Evolutionary conservation across 2,888 invertebrate genomes (phyloP), one percentile per base, ranked within the genome.

Genomic region (Heteromyza rotundicornis): DNA sequence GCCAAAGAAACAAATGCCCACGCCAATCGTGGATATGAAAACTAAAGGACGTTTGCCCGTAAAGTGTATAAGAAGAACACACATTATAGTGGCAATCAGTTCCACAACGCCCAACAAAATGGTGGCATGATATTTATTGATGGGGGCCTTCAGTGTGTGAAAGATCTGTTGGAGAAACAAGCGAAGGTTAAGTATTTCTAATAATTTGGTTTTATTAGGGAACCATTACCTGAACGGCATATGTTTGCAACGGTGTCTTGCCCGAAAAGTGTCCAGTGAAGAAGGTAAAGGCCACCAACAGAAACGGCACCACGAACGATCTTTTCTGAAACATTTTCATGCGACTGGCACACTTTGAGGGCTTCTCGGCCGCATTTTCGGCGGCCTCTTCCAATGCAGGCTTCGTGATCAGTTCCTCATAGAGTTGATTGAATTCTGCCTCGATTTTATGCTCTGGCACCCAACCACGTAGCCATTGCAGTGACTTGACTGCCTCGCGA

Each of bases 381-480:
- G 67, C 62, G 1, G 75, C 72, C 49, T 74, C 71, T 23, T 76
- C 74, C 40, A 80, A 63, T 8, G 76, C 74, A 17, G 78, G 80
- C 24, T 81, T 75, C 1, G 76, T 77, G 51, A 80, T 74, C 5
- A 83, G 64, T 32, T 79, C 77, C 47, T 81, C 78, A 63, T 83
- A 80, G 1, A 83, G 70, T 55, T 72, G 70, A 70, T 82, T 80
- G 61, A 82, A 82, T 68, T 84, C 83, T 10, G 68, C 71, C 73
- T 89, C 87, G 0, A 92, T 87, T 20, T 85, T 85, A 2, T 84
- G 80, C 17, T 89, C 82, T 0, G 84, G 84, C 0, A 89, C 89
- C 92, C 92, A 93, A 1, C 93, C 93, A 32, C 93, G 86, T 1
- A 94, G 82, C 92, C 92, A 93, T 70, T 90, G 89, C 16, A 93